Conservation (phyloP, 2,888 invertebrate genomes). For the Ophion slaviceki region DNA sequence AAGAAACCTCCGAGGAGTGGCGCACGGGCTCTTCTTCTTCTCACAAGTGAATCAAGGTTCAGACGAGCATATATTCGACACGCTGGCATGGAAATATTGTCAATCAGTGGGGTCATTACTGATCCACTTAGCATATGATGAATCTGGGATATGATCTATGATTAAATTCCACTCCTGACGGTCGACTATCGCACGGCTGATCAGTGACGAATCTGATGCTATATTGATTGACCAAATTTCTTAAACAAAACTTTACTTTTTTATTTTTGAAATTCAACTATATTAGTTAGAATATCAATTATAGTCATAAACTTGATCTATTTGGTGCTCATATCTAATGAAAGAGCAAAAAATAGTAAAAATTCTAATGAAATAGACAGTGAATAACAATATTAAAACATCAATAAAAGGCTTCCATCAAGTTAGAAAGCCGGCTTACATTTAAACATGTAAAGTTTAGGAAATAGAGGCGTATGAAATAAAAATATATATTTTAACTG, state of each 20-base stretch:
- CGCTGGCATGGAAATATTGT: conserved; percentile 37
- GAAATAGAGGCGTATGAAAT: too few relatives aligned
- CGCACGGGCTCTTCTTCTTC: conserved; percentile 52
- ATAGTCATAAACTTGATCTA: too few relatives aligned
- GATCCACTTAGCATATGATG: conserved; percentile 81
- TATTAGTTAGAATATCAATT: too few relatives aligned
- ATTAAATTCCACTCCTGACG: conserved; percentile 78
- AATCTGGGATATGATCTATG: conserved; percentile 77
- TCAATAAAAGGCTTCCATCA: too few relatives aligned
- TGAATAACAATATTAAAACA: too few relatives aligned
- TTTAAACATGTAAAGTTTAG: too few relatives aligned
- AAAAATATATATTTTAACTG: too few relatives aligned
- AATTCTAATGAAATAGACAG: too few relatives aligned
- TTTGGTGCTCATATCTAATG: too few relatives aligned
- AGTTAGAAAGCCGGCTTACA: too few relatives aligned
- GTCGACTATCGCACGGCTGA: conserved; percentile 76
- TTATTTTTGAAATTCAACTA: background rate
- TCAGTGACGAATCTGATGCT: conserved; percentile 79
- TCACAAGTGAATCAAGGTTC: conserved; percentile 43
- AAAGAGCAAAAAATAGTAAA: too few relatives aligned
- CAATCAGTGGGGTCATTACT: conserved; percentile 81
- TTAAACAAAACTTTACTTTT: background rate
- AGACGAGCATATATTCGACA: conserved; percentile 42
- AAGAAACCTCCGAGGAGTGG: conserved; percentile 37
- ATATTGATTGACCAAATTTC: conserved; percentile 69